These are phyloP conservation scores for Typhlichthys subterraneus DNA, from an alignment of 2,797 vertebrate genomes.

Conservation along the genomic window DNA sequence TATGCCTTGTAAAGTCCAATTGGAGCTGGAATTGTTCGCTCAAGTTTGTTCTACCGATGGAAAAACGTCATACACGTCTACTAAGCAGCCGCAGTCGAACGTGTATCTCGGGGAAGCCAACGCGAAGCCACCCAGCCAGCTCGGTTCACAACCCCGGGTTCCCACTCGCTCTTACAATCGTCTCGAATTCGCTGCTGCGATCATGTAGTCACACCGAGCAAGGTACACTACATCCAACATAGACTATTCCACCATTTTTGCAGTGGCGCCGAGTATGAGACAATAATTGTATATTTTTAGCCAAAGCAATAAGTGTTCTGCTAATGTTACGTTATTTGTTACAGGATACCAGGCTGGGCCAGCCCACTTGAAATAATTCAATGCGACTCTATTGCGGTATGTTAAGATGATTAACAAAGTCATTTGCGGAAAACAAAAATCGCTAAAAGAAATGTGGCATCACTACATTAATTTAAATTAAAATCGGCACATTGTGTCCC, in stretches of 20 bases:
- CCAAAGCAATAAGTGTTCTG: slow-evolving; percentile 37
- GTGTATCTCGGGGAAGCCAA: slow-evolving; percentile 25
- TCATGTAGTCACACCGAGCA: slow-evolving; percentile 67
- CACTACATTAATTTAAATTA: neutral
- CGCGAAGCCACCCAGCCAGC: slow-evolving; percentile 51
- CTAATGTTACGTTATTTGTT: slow-evolving; percentile 22
- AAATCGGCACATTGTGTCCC: slow-evolving; percentile 57
- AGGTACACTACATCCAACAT: slow-evolving; percentile 24
- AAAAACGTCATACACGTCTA: slow-evolving; percentile 41
- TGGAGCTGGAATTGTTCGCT: neutral
- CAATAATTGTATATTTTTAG: slow-evolving; percentile 64
- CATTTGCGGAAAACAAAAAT: neutral
- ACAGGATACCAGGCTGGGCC: slow-evolving; percentile 36
- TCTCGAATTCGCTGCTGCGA: slow-evolving; percentile 61
- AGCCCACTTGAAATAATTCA: slow-evolving; percentile 27
- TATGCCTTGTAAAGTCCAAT: slow-evolving; percentile 28
- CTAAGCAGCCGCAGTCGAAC: slow-evolving; percentile 37
- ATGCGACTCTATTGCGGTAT: slow-evolving; percentile 27
- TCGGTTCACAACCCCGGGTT: slow-evolving; percentile 60
- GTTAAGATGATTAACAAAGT: neutral
- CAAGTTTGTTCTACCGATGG: slow-evolving; percentile 40
- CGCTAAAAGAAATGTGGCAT: neutral
- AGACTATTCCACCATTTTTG: slow-evolving; percentile 51
- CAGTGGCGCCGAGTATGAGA: slow-evolving; percentile 32
- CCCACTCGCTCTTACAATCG: slow-evolving; percentile 67